Evolutionary conservation across 1,140 invertebrate species (phyloP).

Genomic region (Drosophila pseudoobscura): DNA sequence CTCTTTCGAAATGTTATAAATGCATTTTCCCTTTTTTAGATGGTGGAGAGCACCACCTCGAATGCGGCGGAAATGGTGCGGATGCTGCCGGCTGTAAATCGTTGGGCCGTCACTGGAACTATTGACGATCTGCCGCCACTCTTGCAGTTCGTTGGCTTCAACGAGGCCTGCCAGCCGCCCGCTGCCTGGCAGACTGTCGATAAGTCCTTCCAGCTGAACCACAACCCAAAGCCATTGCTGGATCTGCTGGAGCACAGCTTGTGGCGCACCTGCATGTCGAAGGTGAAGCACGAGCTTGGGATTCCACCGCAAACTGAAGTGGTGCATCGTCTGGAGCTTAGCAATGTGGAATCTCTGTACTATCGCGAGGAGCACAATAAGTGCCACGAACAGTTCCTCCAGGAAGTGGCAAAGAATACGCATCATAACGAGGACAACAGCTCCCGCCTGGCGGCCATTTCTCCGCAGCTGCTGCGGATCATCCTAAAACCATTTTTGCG

Average conservation of each 20-base stretch:
- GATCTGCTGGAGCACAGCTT: constrained; percentile 86
- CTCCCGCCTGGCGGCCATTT: constrained; percentile 53
- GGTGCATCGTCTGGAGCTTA: constrained; percentile 84
- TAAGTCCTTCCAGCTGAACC: constrained; percentile 84
- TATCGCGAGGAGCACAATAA: constrained; percentile 84
- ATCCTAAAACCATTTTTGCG: constrained; percentile 87
- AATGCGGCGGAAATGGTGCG: constrained; percentile 84
- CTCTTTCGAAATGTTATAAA: neutral
- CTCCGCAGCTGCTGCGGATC: constrained; percentile 37
- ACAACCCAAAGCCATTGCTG: constrained; percentile 72
- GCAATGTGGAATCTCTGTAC: constrained; percentile 85
- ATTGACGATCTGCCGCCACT: constrained; percentile 88
- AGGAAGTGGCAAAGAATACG: constrained; percentile 51
- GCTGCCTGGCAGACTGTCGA: constrained; percentile 85
- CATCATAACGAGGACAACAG: constrained; percentile 33
- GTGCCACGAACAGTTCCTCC: constrained; percentile 55
- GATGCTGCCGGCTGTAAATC: constrained; percentile 87
- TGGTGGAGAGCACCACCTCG: constrained; percentile 86
- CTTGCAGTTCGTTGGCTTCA: constrained; percentile 86
- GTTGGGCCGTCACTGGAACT: constrained; percentile 92
- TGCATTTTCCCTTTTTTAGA: constrained; percentile 65
- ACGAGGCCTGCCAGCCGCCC: constrained; percentile 36
- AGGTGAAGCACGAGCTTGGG: constrained; percentile 86
- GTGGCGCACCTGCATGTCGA: constrained; percentile 87
- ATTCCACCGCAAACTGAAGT: constrained; percentile 84